Evolutionary conservation across 2,797 vertebrate species (phyloP).

Genomic region (Megaceryle alcyon): DNA sequence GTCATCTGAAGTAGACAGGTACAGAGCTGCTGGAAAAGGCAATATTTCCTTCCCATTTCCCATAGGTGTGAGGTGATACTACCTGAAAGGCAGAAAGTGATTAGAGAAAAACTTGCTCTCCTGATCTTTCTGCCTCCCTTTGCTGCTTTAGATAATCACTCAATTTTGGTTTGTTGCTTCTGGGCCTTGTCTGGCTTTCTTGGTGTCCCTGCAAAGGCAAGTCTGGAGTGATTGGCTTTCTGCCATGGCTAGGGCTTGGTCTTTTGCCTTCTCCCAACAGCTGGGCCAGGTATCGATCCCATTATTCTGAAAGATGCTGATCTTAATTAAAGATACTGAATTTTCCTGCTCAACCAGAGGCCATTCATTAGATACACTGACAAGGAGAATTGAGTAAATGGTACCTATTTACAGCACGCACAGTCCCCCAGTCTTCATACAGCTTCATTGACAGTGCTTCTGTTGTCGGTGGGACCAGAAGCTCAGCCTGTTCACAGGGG

Average conservation of each 20-base stretch:
- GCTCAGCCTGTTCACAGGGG: neutral
- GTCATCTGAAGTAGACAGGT: neutral
- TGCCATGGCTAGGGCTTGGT: neutral
- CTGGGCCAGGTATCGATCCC: accelerated
- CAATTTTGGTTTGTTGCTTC: neutral
- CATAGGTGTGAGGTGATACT: neutral
- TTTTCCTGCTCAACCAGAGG: neutral
- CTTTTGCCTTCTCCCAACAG: neutral
- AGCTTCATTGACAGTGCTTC: neutral
- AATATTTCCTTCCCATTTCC: neutral
- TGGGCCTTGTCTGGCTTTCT: neutral
- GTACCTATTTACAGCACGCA: neutral
- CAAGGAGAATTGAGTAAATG: neutral
- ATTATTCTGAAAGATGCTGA: neutral
- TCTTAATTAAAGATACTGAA: neutral
- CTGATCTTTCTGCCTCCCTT: neutral
- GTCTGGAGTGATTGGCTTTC: neutral
- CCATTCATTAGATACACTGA: neutral
- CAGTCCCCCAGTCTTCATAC: neutral
- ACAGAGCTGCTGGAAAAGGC: neutral
- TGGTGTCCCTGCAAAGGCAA: neutral
- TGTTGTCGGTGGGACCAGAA: neutral
- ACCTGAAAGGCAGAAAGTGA: neutral
- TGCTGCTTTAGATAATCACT: neutral
- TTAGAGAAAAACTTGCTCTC: neutral